Percentiles rank a stretch among this genome's conserved stretches.
phyloP scores from a whole-genome alignment of 1,140 invertebrate species.

The Heliconius congener region DNA sequence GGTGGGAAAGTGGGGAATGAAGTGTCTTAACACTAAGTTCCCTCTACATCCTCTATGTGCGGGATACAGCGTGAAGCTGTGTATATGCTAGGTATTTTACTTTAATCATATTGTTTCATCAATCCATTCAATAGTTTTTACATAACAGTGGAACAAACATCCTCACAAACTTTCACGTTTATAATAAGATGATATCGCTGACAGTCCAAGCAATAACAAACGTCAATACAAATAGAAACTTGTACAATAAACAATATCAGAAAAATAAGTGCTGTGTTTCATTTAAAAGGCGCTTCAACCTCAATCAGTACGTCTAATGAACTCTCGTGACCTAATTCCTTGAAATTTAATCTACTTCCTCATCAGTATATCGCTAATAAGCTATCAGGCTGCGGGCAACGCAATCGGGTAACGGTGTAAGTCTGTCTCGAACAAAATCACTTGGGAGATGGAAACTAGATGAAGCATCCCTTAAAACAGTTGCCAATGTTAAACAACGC shows the following conservation, averaged over 20 bases:
- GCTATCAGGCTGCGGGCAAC: slow-evolving; percentile 41
- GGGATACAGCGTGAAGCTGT: too few relatives aligned
- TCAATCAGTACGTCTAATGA: slow-evolving; percentile 49
- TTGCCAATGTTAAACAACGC: slow-evolving; percentile 26
- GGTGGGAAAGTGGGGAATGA: too few relatives aligned
- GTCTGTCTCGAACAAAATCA: slow-evolving; percentile 33
- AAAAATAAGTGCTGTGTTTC: neutral
- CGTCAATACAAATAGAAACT: neutral
- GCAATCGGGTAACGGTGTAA: slow-evolving; percentile 36
- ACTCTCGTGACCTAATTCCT: slow-evolving; percentile 56
- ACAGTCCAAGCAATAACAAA: neutral
- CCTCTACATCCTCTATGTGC: too few relatives aligned
- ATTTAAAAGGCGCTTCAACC: slow-evolving; percentile 37
- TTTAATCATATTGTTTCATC: too few relatives aligned
- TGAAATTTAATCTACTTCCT: slow-evolving; percentile 59
- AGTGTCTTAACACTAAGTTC: too few relatives aligned
- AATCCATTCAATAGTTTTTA: too few relatives aligned
- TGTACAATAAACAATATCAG: neutral
- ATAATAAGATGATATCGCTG: too few relatives aligned
- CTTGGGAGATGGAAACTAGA: slow-evolving; percentile 35
- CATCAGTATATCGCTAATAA: slow-evolving; percentile 44
- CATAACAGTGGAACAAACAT: too few relatives aligned
- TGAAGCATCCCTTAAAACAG: slow-evolving; percentile 28
- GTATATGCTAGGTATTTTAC: too few relatives aligned
- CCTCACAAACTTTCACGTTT: too few relatives aligned